A percentile compares a stretch with the other conserved stretches of the same genome.
phyloP scores from a whole-genome alignment of 2,888 invertebrate genomes.

The Entomobrya multifasciata region DNA sequence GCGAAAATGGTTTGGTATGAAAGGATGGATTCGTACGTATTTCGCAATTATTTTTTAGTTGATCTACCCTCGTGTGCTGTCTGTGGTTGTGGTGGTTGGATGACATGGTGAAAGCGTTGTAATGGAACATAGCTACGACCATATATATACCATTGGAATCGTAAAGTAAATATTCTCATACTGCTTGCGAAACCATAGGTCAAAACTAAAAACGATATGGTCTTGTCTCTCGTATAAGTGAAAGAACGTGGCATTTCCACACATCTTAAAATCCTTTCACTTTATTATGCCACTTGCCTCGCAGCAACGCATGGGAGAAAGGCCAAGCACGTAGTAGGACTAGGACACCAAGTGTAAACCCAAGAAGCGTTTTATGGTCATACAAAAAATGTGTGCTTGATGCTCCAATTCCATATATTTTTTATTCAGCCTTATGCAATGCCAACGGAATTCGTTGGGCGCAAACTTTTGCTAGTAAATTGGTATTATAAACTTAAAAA shows the following conservation, averaged over 20 bases:
- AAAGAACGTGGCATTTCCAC: conserved; percentile 2
- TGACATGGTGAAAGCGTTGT: neutral
- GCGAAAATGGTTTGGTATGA: neutral
- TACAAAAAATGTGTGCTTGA: too few relatives aligned
- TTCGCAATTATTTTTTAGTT: neutral
- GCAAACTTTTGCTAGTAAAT: too few relatives aligned
- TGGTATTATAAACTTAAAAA: too few relatives aligned
- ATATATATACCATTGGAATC: neutral
- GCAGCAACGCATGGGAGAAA: neutral
- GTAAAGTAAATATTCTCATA: conserved; percentile 5
- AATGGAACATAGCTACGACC: too few relatives aligned
- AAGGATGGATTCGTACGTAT: conserved; percentile 2
- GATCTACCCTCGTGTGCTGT: neutral
- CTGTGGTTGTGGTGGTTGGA: neutral
- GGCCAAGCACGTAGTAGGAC: neutral
- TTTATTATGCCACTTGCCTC: neutral
- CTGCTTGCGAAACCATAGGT: neutral
- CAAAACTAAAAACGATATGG: neutral
- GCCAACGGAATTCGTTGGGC: too few relatives aligned
- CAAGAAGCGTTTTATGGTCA: neutral
- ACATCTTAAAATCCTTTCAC: conserved; percentile 3
- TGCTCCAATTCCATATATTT: too few relatives aligned
- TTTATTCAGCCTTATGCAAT: too few relatives aligned
- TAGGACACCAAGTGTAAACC: too few relatives aligned
- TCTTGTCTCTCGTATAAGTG: too few relatives aligned